Base-by-base conservation (phyloP, 2,888 invertebrate species). In the Julus scandinavius region DNA sequence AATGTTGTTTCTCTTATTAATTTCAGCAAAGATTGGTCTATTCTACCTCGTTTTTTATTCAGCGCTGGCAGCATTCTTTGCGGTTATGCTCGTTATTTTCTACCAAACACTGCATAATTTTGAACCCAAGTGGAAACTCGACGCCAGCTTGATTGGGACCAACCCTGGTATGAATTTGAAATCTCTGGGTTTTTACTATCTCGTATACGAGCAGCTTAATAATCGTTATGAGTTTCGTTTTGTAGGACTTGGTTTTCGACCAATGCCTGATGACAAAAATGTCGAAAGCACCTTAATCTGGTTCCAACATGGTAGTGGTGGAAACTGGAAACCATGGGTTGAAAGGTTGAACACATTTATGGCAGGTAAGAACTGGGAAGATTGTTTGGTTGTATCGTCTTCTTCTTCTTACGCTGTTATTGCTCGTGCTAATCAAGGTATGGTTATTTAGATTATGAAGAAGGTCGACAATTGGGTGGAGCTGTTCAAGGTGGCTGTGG, bases 11-110 rank as follows among this genome's bases (percentile, higher is more conserved):
- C 17, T 20, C 90, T 91, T 91, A 92, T 91, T 91, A 92, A 94
- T 95, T 90, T 88, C 95, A 98, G 98, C 96, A 91, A 98, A 98
- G 94, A 98, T 99, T 93, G 94, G 97, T 91, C 93, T 98, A 90
- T 99, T 99, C 94, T 99, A 99, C 94, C 93, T 98, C 91, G 95
- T 99, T 93, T 99, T 99, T 95, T 99, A 99, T 94, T 95, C 96
- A 90, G 95, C 95, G 91, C 95, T 99, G 92, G 95, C 96, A 91
- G 98, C 96, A 88, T 99, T 99, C 95, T 99, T 99, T 94, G 95
- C 97, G 90, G 97, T 97, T 90, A 95, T 98, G 95, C 94, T 99
- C 93, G 96, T 97, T 91, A 96, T 98, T 91, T 99, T 99, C 94
- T 97, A 97, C 93, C 96, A 96, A 93, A 98, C 98, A 88, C 93